Conservation (phyloP, 1,140 invertebrate species). For the Probaryconus sp. region DNA sequence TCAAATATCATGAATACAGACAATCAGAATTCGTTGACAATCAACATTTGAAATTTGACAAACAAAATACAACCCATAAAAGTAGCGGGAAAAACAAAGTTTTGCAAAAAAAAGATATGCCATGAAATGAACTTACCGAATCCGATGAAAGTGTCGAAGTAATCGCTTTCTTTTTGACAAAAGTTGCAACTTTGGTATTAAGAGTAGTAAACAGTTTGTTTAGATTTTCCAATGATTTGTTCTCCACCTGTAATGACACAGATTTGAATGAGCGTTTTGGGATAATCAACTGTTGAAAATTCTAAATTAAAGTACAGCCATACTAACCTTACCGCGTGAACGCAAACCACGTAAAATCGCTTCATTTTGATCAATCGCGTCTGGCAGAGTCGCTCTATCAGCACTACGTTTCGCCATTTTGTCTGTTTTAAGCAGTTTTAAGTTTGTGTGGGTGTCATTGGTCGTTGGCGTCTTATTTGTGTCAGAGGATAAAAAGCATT, state of each 20-base stretch:
- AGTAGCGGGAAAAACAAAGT: too few species aligned
- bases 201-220: constrained; percentile 68
- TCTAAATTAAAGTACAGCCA: background rate
- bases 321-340: constrained; percentile 65
- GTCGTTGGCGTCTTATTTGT: constrained; percentile 37
- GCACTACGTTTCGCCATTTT: constrained; percentile 70
- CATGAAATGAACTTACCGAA: constrained; percentile 44
- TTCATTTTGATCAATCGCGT: constrained; percentile 68
- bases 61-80: too few species aligned
- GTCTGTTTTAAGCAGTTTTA: constrained; percentile 40
- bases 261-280: background rate
- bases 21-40: too few species aligned
- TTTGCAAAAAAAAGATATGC: too few species aligned
- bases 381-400: constrained; percentile 58
- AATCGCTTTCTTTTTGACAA: constrained; percentile 38
- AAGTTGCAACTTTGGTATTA: constrained; percentile 58
- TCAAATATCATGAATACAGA: too few species aligned
- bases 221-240: constrained; percentile 59
- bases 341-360: constrained; percentile 65
- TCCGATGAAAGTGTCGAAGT: constrained; percentile 12
- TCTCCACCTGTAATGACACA: constrained; percentile 61
- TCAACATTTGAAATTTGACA: too few species aligned
- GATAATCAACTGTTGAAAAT: background rate
- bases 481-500: constrained; percentile 12
- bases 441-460: constrained; percentile 49